These are phyloP conservation scores for Hydrozoanthus gracilis DNA, from an alignment of 92 coral and sea anemone species.

Conservation along the genomic window DNA sequence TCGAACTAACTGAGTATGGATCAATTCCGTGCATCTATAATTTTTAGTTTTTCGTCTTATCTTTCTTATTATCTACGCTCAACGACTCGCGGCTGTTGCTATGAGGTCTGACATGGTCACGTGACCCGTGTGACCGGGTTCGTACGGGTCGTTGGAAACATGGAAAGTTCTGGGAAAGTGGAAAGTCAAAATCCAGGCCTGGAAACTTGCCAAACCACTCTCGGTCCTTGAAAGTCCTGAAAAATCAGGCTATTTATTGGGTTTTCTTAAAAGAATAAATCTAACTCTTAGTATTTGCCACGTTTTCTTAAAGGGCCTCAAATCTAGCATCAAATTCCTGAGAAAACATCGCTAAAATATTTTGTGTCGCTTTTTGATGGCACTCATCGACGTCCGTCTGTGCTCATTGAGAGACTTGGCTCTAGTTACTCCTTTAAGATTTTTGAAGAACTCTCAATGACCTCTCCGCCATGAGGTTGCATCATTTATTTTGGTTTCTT, in stretches of 20 bases:
- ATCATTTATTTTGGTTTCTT: background rate
- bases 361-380: background rate
- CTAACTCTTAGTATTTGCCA: conserved; percentile 12
- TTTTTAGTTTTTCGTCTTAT: no score
- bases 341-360: conserved; percentile 6
- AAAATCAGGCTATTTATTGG: background rate
- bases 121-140: no score
- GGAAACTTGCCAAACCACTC: no score
- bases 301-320: conserved; percentile 13
- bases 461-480: conserved; percentile 11
- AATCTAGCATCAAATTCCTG: conserved; percentile 20
- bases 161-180: no score
- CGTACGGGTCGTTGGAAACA: no score
- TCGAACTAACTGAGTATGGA: no score
- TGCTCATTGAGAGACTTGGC: conserved; percentile 25
- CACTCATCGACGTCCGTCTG: conserved; percentile 13
- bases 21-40: no score
- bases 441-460: background rate
- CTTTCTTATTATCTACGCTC: no score
- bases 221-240: no score
- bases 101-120: no score
- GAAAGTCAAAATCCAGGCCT: no score
- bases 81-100: no score
- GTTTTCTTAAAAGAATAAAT: background rate
- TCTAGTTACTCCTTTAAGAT: background rate